These are phyloP conservation scores for Bovichtus variegatus DNA, from an alignment of 2,797 vertebrate species.

Conservation along the genomic window DNA sequence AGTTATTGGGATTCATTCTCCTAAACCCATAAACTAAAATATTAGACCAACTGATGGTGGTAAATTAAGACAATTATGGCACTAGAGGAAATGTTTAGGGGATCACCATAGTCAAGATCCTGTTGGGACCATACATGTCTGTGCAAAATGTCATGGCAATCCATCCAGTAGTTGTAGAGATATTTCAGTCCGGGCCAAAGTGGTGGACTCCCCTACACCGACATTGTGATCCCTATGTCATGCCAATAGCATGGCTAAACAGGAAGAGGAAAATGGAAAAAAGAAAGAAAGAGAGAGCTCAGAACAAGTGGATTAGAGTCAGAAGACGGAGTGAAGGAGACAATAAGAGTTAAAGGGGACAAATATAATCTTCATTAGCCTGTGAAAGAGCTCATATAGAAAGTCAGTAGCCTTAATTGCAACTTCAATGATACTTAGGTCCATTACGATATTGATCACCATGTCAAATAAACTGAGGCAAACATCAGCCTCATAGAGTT, in stretches of 20 bases:
- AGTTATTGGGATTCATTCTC: not conserved
- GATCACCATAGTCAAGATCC: not conserved
- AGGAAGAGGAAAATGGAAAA: not conserved
- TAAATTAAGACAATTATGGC: not conserved
- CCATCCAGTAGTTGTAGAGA: not conserved
- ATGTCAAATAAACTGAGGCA: constrained; percentile 25
- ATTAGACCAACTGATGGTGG: not conserved
- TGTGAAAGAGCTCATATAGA: constrained; percentile 22
- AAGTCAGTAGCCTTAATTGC: constrained; percentile 29
- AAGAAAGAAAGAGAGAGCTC: not conserved
- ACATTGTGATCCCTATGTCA: not conserved
- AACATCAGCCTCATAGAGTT: constrained; percentile 12
- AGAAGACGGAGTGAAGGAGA: constrained; percentile 19
- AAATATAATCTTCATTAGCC: constrained; percentile 22
- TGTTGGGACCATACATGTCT: not conserved
- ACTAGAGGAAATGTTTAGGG: not conserved
- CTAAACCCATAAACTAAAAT: not conserved
- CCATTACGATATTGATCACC: constrained; percentile 47
- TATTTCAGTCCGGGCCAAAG: not conserved
- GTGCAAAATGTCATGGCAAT: not conserved
- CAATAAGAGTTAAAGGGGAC: not conserved
- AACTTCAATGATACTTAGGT: constrained; percentile 28
- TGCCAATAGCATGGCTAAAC: not conserved
- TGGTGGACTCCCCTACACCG: not conserved
- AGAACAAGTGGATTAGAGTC: constrained; percentile 12